Evolutionary conservation across 2,888 invertebrate genomes (phyloP).

Genomic region (Steinernema hermaphroditum): DNA sequence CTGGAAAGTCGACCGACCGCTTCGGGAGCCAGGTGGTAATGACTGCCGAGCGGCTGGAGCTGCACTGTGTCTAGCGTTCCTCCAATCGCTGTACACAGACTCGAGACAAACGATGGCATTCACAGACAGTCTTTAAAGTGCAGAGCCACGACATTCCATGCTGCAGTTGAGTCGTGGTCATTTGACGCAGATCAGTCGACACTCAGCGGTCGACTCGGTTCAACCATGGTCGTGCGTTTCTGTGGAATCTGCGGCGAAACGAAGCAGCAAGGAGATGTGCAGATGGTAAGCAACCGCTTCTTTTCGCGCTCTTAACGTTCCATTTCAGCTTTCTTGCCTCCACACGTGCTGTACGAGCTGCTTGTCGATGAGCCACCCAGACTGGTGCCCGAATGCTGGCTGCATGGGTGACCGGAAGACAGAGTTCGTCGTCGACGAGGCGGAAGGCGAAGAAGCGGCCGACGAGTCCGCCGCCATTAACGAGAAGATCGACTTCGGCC

Average conservation of each 20-base stretch:
- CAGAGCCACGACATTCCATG: too few species aligned
- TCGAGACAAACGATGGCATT: too few species aligned
- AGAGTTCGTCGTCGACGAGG: slow-evolving; percentile 51
- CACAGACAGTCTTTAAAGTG: too few species aligned
- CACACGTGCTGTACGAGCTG: slow-evolving; percentile 48
- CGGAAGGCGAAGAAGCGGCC: slow-evolving; percentile 38
- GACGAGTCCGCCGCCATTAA: slow-evolving; percentile 12
- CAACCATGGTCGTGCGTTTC: slow-evolving; percentile 2
- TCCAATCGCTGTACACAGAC: too few species aligned
- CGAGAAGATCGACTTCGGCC: slow-evolving; percentile 43
- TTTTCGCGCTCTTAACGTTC: too few species aligned
- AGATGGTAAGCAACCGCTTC: background rate
- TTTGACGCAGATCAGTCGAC: too few species aligned
- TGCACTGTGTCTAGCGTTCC: too few species aligned
- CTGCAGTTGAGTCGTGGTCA: too few species aligned
- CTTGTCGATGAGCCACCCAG: slow-evolving; percentile 32
- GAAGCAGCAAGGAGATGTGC: background rate
- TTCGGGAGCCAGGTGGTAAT: too few species aligned
- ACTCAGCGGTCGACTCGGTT: too few species aligned
- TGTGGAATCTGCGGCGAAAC: slow-evolving; percentile 17
- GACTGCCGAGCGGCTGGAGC: too few species aligned
- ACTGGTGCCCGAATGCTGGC: slow-evolving; percentile 42
- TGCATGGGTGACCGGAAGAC: slow-evolving; percentile 45
- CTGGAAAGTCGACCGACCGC: too few species aligned
- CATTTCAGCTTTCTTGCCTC: slow-evolving; percentile 40